Evolutionary conservation across 2,113 vertebrate genomes (phyloP).

Genomic region (Anarhynchus alexandrinus): DNA sequence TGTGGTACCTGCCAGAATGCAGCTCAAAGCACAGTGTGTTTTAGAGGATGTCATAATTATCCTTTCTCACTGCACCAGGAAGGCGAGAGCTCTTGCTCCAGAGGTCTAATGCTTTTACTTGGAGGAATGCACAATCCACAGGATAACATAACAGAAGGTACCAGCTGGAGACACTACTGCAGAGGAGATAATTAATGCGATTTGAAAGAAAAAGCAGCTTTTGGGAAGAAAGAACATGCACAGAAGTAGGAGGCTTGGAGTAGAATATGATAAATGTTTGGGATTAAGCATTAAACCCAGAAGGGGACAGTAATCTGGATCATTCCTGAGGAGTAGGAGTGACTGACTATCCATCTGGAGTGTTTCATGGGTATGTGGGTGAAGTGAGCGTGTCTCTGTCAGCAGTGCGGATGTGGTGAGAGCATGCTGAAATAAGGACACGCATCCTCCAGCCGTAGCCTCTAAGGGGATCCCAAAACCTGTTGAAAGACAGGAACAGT

Average conservation of each 20-base stretch:
- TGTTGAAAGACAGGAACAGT: neutral
- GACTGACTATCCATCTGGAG: neutral
- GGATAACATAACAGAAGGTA: neutral
- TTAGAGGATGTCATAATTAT: neutral
- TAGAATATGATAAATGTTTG: slow-evolving; percentile 15
- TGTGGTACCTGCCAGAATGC: neutral
- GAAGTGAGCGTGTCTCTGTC: neutral
- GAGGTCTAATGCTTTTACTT: neutral
- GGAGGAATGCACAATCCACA: neutral
- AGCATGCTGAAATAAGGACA: neutral
- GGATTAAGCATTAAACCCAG: slow-evolving; percentile 13
- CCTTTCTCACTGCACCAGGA: neutral
- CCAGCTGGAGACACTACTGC: neutral
- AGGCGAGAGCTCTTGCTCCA: neutral
- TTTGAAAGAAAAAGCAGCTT: neutral
- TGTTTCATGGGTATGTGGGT: neutral
- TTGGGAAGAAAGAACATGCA: neutral
- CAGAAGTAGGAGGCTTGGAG: neutral
- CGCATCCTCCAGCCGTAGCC: neutral
- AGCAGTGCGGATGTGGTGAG: neutral
- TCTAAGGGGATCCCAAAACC: neutral
- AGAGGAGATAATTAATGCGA: neutral
- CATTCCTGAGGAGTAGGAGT: neutral
- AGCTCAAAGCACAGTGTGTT: neutral
- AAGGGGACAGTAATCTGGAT: neutral